Evolutionary conservation across 2,797 vertebrate genomes (phyloP), one percentile per base, ranked within the genome.

Genomic region (Acrossocheilus fasciatus): DNA sequence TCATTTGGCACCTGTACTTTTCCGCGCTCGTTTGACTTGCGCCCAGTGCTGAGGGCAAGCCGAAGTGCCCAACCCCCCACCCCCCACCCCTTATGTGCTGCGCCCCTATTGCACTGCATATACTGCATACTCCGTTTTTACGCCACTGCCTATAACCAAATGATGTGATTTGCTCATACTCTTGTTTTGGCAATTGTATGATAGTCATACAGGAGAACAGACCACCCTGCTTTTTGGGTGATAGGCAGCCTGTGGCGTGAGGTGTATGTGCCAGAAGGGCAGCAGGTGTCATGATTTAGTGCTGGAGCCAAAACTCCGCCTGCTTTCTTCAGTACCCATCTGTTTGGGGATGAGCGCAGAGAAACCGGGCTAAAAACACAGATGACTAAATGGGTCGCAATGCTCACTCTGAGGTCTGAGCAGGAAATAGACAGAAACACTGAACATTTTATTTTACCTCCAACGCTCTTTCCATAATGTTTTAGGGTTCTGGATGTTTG

Each of bases 281-380:
- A 62, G 82, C 88, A 91, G 90, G 88, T 91, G 88, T 86, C 78
- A 85, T 80, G 86, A 89, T 74, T 89, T 87, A 88, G 69, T 86
- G 66, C 69, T 62, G n/a, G 10, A 85, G 85, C 89, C 87, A 90
- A 69, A 88, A 74, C 89, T 83, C 81, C 47, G 7, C 88, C 82
- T 76, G 87, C 30, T 89, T 80, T 79, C 68, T 73, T 83, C 57
- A 78, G 87, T 54, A 43, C 80, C 89, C 88, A 88, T 90, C 89
- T 91, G 91, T 87, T 89, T 84, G 81, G 81, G 72, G 82, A 90
- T 30, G 47, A 88, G 75, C 45, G 57, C 70, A 86, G 85, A 89
- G 76, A 78, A 87, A 78, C 73, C 62, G 82, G 83, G 80, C 88
- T 88, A 85, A 85, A 88, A 88, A 83, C 73, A 72, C 88, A 87